Percentiles rank a stretch among this genome's conserved stretches.
These are phyloP conservation scores for Oenanthe melanoleuca DNA, from an alignment of 2,113 vertebrate genomes.

Conservation along the genomic window DNA sequence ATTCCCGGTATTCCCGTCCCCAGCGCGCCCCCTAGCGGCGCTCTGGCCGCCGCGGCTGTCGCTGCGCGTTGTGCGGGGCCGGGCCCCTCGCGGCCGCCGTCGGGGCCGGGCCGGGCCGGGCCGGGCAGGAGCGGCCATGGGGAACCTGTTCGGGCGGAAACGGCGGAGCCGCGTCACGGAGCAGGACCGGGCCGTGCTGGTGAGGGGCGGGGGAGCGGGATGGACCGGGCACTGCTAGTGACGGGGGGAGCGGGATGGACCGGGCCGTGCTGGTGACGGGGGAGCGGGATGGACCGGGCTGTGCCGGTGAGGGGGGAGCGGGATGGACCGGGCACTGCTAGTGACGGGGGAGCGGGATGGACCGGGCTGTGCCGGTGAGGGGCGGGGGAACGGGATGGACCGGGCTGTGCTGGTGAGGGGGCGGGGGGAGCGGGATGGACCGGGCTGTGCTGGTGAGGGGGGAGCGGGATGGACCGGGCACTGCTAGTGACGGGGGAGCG, in stretches of 20 bases:
- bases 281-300: too few relatives aligned
- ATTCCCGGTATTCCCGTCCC: not conserved
- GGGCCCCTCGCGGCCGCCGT: not conserved
- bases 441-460: not conserved
- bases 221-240: not conserved
- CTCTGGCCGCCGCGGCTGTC: not conserved
- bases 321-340: too few relatives aligned
- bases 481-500: too few relatives aligned
- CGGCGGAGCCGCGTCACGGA: slow-evolving; percentile 89
- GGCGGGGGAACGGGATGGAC: too few relatives aligned
- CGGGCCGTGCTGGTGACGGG: too few relatives aligned
- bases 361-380: too few relatives aligned
- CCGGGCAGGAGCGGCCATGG: slow-evolving; percentile 78
- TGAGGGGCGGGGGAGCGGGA: too few relatives aligned
- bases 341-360: too few relatives aligned
- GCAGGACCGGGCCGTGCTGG: slow-evolving; percentile 67
- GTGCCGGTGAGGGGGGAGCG: too few relatives aligned
- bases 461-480: too few relatives aligned
- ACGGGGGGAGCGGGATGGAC: not conserved
- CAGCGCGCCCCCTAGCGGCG: not conserved
- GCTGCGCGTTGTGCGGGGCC: not conserved
- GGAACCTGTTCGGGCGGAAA: slow-evolving; percentile 90
- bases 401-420: too few relatives aligned
- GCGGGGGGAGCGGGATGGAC: too few relatives aligned
- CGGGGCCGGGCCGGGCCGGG: not conserved